These are phyloP conservation scores for Sciaenops ocellatus DNA, from an alignment of 2,797 vertebrate genomes.

Conservation along the genomic window DNA sequence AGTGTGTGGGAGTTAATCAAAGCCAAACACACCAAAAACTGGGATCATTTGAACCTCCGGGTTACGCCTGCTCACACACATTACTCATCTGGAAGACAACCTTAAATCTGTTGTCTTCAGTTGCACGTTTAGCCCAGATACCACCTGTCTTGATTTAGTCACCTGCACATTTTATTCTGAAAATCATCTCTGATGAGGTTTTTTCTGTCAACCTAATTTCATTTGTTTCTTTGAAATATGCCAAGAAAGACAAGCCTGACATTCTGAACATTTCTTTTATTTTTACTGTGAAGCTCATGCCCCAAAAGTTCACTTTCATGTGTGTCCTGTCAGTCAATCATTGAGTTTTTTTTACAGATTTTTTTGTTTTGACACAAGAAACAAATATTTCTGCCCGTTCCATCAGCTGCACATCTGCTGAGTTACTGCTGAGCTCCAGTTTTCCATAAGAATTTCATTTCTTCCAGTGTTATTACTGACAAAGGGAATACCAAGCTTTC, in stretches of 20 bases:
- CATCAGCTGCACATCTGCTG: background rate
- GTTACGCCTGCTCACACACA: conserved; percentile 31
- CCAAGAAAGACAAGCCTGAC: background rate
- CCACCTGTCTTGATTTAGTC: background rate
- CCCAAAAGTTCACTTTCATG: background rate
- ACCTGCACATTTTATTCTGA: background rate
- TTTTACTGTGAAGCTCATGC: background rate
- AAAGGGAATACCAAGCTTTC: background rate
- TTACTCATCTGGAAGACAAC: conserved; percentile 34
- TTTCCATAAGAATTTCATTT: background rate
- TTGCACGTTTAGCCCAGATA: background rate
- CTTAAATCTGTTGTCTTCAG: conserved; percentile 5
- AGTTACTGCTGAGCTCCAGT: background rate
- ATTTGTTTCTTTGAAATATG: background rate
- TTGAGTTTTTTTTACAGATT: background rate
- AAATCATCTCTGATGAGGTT: background rate
- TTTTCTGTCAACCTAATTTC: background rate
- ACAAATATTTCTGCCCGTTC: background rate
- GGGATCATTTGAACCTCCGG: conserved; percentile 40
- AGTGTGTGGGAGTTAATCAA: conserved; percentile 54
- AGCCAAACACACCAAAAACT: conserved; percentile 30
- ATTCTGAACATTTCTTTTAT: background rate
- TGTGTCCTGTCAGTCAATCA: background rate
- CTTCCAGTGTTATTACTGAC: background rate
- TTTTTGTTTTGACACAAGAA: background rate